Base-by-base conservation (phyloP, 2,888 invertebrate genomes). In the Agriotes lineatus region DNA sequence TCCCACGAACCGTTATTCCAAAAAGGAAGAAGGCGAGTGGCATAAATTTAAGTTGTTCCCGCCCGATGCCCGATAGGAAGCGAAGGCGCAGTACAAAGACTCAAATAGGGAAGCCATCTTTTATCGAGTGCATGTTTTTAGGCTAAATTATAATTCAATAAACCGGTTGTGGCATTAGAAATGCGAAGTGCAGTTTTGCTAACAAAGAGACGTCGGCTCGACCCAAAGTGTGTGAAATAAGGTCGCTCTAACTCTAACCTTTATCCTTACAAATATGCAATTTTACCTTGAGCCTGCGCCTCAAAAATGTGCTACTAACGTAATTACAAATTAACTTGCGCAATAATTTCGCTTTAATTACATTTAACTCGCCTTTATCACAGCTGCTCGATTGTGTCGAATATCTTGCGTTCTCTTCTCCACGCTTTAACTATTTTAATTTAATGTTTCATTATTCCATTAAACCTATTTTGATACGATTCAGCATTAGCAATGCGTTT, bases 131-230 rank as follows among this genome's bases (percentile, higher is more conserved):
- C 79, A 76, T 79, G 80, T 81, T 83, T 82, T 83, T 82, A 81
- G 82, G 25, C 25, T 25, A 25, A 25, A 82, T 82, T 82, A 81
- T 81, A 80, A 82, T 82, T 83, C 82, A 82, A 81, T 81, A 80
- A 82, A 82, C 83, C 82, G 82, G 82, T 83, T 80, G 76, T 73
- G 77, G 81, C 76, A 80, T 82, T 82, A 82, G 82, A 82, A 82
- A 72, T 66, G 71, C 65, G 74, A 76, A 76, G 80, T 80, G 80
- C 77, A 79, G 81, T 81, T 80, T 79, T 77, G 79, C 78, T 78
- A 82, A 81, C 82, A 81, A 81, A 82, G 81, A 81, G 80, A 81
- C 77, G 78, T 78, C 76, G 3, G 25, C 78, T 78, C 80, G 78
- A 80, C 79, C 78, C 77, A 78, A 81, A 80, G 80, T 80, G 79